These are phyloP conservation scores for Melanotaenia pygmaea DNA, from an alignment of 2,797 vertebrate species.

Conservation along the genomic window DNA sequence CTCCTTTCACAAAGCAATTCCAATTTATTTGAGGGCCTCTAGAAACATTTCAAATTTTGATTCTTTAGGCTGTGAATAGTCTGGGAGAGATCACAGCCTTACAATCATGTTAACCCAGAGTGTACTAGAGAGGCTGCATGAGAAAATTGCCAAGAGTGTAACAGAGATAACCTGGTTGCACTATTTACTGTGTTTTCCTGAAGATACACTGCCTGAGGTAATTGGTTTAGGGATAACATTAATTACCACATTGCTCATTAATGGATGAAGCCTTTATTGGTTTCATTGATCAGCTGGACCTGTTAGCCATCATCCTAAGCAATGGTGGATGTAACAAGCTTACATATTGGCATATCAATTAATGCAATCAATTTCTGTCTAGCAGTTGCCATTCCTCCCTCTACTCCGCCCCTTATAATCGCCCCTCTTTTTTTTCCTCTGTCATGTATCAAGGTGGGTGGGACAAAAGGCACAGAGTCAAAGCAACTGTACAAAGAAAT, in stretches of 20 bases:
- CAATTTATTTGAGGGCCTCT: slow-evolving; percentile 33
- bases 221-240: slow-evolving; percentile 99
- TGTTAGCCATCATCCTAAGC: slow-evolving; percentile 98
- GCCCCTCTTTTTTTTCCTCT: slow-evolving; percentile 47
- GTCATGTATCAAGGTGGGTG: slow-evolving; percentile 76
- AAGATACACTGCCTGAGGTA: slow-evolving; percentile 87
- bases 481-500: slow-evolving; percentile 75
- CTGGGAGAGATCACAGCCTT: slow-evolving; percentile 14
- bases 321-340: slow-evolving; percentile 99
- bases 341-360: slow-evolving; percentile 99
- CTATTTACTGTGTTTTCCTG: slow-evolving; percentile 81
- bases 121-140: slow-evolving; percentile 49
- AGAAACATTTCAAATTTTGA: slow-evolving; percentile 24
- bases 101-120: slow-evolving; percentile 42
- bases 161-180: slow-evolving; percentile 78
- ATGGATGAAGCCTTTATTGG: slow-evolving; percentile 99
- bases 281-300: slow-evolving; percentile 98
- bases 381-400: slow-evolving; percentile 89
- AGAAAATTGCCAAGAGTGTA: slow-evolving; percentile 60
- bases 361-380: slow-evolving; percentile 99
- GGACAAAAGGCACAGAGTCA: slow-evolving; percentile 80
- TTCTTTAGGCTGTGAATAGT: slow-evolving; percentile 26
- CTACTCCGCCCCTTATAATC: slow-evolving; percentile 56
- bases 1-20: slow-evolving; percentile 23
- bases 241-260: slow-evolving; percentile 99